Conservation (phyloP, 2,888 invertebrate genomes). For the Microctonus brassicae region DNA sequence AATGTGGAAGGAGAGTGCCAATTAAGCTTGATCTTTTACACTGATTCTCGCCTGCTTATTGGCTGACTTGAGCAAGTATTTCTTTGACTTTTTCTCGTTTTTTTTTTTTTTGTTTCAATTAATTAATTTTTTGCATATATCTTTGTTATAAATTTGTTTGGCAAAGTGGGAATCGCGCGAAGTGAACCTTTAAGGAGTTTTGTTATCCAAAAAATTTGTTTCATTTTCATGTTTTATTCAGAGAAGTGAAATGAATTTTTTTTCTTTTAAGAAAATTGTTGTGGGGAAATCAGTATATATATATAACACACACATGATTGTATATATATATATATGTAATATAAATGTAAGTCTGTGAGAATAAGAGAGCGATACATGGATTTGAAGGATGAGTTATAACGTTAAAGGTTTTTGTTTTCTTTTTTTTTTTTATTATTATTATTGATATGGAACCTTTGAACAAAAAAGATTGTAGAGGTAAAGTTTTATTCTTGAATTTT, state of each 20-base stretch:
- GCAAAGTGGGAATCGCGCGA: constrained; percentile 40
- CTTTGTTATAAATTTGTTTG: constrained; percentile 17
- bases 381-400: constrained; percentile 40
- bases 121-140: constrained; percentile 20
- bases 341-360: constrained; percentile 42
- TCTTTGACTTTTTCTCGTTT: constrained; percentile 35
- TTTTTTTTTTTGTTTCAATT: constrained; percentile 7
- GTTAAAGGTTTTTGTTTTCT: constrained; percentile 31
- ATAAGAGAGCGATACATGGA: constrained; percentile 36
- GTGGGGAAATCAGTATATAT: constrained; percentile 6
- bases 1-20: constrained; percentile 82
- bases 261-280: constrained; percentile 24
- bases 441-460: constrained; percentile 17
- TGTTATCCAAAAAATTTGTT: constrained; percentile 35
- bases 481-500: not conserved
- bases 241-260: constrained; percentile 13
- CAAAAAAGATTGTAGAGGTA: constrained; percentile 2
- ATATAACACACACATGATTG: not conserved
- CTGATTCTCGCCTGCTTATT: constrained; percentile 65
- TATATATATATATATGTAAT: not conserved
- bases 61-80: constrained; percentile 53
- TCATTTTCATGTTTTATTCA: constrained; percentile 9
- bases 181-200: constrained; percentile 52
- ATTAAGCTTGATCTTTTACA: constrained; percentile 69
- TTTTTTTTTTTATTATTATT: constrained; percentile 24